Conservation (phyloP, 1,140 invertebrate genomes). For the Leptinotarsa lineolata region DNA sequence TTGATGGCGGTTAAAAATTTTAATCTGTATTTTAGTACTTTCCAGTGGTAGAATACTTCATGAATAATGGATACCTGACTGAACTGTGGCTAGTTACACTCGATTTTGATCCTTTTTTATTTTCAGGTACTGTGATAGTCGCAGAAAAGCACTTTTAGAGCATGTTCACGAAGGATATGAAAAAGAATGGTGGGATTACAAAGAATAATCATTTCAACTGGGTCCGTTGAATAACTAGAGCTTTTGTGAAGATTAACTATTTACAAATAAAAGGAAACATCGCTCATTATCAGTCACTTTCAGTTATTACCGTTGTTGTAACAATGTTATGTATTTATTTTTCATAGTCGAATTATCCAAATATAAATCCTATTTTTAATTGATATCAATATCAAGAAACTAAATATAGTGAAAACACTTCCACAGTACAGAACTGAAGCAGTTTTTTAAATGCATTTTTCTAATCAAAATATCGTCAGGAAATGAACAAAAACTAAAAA, state of each 20-base stretch:
- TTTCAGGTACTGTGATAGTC: conserved; percentile 92
- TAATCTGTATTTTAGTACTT: neutral
- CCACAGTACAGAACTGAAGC: too few species aligned
- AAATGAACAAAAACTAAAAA: too few species aligned
- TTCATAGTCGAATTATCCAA: neutral
- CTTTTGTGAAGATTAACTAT: conserved; percentile 44
- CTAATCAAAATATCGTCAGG: too few species aligned
- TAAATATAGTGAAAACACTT: too few species aligned
- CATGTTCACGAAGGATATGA: conserved; percentile 99
- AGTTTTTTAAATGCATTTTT: too few species aligned
- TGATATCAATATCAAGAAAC: too few species aligned
- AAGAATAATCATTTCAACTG: conserved; percentile 64
- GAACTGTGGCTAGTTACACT: neutral
- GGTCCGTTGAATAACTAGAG: conserved; percentile 38
- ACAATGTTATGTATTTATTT: neutral
- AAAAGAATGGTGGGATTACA: conserved; percentile 97
- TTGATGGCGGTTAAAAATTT: neutral
- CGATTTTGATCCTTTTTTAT: conserved; percentile 40
- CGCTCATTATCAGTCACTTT: neutral
- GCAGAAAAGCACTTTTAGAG: conserved; percentile 90
- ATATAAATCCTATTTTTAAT: too few species aligned
- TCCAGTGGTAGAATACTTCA: too few species aligned
- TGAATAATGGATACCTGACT: too few species aligned
- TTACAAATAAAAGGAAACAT: conserved; percentile 35
- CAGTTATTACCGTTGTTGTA: neutral